Conservation (phyloP, 2,113 vertebrate genomes). For the Felis chaus region DNA sequence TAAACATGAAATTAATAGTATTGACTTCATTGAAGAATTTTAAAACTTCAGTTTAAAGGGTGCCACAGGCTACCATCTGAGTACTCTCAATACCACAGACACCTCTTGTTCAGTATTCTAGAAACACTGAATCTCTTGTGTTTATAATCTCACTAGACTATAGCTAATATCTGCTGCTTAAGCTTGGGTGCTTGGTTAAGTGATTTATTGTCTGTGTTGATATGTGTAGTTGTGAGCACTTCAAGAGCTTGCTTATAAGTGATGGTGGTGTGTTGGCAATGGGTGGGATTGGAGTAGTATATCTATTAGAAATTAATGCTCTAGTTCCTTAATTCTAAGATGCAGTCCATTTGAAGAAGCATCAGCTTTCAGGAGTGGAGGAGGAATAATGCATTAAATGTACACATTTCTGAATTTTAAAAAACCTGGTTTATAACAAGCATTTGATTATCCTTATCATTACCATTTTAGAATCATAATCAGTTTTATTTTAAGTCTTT, state of each 20-base stretch:
- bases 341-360: constrained; percentile 39
- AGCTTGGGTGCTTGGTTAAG: constrained; percentile 15
- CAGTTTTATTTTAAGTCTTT: background rate
- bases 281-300: background rate
- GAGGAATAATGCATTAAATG: constrained; percentile 18
- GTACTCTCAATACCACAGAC: background rate
- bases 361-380: background rate
- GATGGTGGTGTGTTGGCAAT: background rate
- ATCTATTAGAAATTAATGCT: constrained; percentile 18
- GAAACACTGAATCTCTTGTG: background rate
- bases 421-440: background rate
- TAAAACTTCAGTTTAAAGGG: background rate
- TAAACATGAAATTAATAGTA: constrained; percentile 56
- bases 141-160: background rate
- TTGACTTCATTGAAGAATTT: constrained; percentile 50
- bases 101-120: background rate
- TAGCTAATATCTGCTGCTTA: constrained; percentile 13
- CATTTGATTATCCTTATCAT: background rate
- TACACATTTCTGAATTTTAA: background rate
- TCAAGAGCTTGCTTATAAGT: constrained; percentile 37
- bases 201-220: background rate
- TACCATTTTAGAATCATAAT: background rate
- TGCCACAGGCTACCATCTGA: background rate
- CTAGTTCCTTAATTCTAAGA: constrained; percentile 18
- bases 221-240: constrained; percentile 14